phyloP scores from a whole-genome alignment of 2,797 vertebrate species.

The Labroides dimidiatus region DNA sequence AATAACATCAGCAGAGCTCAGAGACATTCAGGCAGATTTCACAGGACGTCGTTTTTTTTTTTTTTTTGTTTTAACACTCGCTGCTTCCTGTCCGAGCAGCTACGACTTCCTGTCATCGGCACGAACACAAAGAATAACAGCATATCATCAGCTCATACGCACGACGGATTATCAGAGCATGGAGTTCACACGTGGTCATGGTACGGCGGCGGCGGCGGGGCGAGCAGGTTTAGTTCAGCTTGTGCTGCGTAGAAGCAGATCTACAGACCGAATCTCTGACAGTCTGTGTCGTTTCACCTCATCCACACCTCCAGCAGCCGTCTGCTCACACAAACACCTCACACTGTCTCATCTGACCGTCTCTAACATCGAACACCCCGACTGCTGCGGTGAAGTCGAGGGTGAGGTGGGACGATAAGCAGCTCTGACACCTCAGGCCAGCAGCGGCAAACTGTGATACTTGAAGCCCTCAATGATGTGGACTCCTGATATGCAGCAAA shows the following conservation, averaged over 20 bases:
- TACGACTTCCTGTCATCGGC: constrained; percentile 16
- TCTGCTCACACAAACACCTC: neutral
- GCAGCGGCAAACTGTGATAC: no score
- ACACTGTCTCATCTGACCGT: no score
- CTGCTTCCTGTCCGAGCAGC: constrained; percentile 16
- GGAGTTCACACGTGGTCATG: constrained; percentile 45
- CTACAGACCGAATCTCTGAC: constrained; percentile 35
- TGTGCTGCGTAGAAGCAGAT: constrained; percentile 83
- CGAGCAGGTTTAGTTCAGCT: constrained; percentile 72
- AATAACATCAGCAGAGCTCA: constrained; percentile 1
- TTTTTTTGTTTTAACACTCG: no score
- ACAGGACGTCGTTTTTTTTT: no score
- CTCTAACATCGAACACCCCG: no score
- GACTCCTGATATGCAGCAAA: neutral
- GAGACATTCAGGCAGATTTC: constrained; percentile 36
- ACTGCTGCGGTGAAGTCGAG: no score
- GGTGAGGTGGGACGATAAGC: no score
- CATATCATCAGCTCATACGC: constrained; percentile 72
- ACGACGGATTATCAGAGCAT: constrained; percentile 66
- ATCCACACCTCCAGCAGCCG: constrained; percentile 39
- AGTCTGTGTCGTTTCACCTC: constrained; percentile 22
- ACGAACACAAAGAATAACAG: constrained; percentile 28
- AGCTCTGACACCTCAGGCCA: no score
- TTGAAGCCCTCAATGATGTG: no score
- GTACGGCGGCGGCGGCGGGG: constrained; percentile 17